These are phyloP conservation scores for Pollenia amentaria DNA, from an alignment of 2,888 invertebrate genomes.

Conservation along the genomic window DNA sequence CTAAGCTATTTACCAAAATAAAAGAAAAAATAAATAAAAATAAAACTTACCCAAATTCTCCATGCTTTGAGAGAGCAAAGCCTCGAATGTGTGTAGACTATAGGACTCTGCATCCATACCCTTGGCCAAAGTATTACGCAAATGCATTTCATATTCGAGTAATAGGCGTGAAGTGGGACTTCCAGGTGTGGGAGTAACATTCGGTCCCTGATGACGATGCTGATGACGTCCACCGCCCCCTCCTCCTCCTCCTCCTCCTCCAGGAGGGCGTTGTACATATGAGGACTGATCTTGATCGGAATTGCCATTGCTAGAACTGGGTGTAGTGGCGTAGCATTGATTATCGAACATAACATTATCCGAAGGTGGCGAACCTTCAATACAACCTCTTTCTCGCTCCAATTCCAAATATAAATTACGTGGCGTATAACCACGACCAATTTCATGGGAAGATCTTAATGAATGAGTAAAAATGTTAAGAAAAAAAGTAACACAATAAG, in stretches of 20 bases:
- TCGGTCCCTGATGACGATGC: slow-evolving; percentile 88
- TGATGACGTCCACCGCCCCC: slow-evolving; percentile 85
- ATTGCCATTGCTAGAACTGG: slow-evolving; percentile 96
- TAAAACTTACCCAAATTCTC: slow-evolving; percentile 92
- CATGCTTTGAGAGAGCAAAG: slow-evolving; percentile 96
- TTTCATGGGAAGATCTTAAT: slow-evolving; percentile 89
- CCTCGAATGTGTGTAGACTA: slow-evolving; percentile 96
- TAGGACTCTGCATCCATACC: slow-evolving; percentile 98
- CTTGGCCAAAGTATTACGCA: slow-evolving; percentile 95
- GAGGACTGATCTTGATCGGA: slow-evolving; percentile 93
- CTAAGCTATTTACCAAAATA: background rate
- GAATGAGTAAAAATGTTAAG: background rate
- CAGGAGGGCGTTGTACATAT: slow-evolving; percentile 85
- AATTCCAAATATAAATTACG: slow-evolving; percentile 92
- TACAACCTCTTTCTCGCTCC: slow-evolving; percentile 88
- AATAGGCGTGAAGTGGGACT: slow-evolving; percentile 93
- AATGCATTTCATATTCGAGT: slow-evolving; percentile 96
- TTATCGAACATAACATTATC: slow-evolving; percentile 98
- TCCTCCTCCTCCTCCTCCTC: slow-evolving; percentile 80
- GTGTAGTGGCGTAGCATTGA: slow-evolving; percentile 97
- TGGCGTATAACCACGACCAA: slow-evolving; percentile 89
- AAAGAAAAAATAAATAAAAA: background rate
- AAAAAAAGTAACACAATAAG: slow-evolving; percentile 22
- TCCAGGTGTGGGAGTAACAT: slow-evolving; percentile 91
- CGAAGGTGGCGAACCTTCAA: slow-evolving; percentile 92